Percentiles rank a stretch among this genome's conserved stretches.
phyloP scores from a whole-genome alignment of 2,797 vertebrate species.

The Rhodeus uyekii region DNA sequence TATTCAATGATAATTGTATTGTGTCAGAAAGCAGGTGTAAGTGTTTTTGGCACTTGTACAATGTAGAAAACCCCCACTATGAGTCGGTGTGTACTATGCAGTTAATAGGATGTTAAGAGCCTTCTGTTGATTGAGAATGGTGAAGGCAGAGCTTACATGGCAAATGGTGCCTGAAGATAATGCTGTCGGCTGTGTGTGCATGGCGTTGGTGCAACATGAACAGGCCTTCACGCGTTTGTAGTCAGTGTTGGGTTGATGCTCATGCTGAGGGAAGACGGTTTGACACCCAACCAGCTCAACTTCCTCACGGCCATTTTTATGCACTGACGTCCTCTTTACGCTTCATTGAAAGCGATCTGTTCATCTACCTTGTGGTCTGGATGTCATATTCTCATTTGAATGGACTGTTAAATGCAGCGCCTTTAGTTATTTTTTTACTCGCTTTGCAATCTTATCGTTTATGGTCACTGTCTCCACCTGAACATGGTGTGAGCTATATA shows the following conservation, averaged over 20 bases:
- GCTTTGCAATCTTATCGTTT: background rate
- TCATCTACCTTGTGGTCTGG: constrained; percentile 14
- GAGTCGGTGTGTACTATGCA: background rate
- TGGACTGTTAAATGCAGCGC: background rate
- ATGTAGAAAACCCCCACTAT: background rate
- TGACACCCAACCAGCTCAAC: constrained; percentile 49
- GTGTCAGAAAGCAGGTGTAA: background rate
- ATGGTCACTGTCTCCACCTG: background rate
- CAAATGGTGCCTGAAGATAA: constrained; percentile 41
- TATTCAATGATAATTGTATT: background rate
- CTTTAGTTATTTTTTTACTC: background rate
- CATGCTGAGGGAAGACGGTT: constrained; percentile 9
- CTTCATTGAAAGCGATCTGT: constrained; percentile 5
- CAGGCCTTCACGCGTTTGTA: constrained; percentile 27
- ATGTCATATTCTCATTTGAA: background rate
- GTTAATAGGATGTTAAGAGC: constrained; percentile 16
- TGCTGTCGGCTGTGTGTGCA: constrained; percentile 19
- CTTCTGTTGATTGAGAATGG: constrained; percentile 16
- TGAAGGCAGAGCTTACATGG: constrained; percentile 19
- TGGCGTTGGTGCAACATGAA: constrained; percentile 25
- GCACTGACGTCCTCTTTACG: constrained; percentile 22
- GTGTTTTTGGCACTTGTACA: background rate
- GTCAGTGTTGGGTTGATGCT: background rate
- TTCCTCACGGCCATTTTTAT: constrained; percentile 58
- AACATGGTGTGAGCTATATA: background rate